A percentile compares a stretch with the other conserved stretches of the same genome.
phyloP scores from a whole-genome alignment of 2,113 vertebrate genomes.

The Urocynchramus pylzowi region DNA sequence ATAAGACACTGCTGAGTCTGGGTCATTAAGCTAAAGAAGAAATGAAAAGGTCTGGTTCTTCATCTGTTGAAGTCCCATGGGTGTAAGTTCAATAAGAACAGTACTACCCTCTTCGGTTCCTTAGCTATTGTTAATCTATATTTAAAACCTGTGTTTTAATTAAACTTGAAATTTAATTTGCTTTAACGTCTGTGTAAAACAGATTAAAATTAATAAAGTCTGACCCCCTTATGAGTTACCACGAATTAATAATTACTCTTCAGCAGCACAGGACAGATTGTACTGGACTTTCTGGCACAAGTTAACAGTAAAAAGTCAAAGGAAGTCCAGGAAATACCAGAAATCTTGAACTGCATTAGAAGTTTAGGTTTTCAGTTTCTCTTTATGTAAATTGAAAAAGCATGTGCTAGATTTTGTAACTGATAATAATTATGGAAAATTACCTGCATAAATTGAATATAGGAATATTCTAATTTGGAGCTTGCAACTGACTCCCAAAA shows the following conservation, averaged over 20 bases:
- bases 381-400: not conserved
- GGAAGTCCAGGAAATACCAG: conserved; percentile 23
- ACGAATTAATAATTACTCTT: conserved; percentile 36
- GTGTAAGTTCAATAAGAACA: not conserved
- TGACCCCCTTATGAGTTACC: conserved; percentile 46
- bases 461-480: not conserved
- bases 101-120: not conserved
- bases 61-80: not conserved
- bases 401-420: not conserved
- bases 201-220: conserved; percentile 59
- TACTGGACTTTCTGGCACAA: conserved; percentile 16
- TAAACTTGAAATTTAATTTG: conserved; percentile 57
- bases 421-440: conserved; percentile 8
- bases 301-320: not conserved
- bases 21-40: not conserved
- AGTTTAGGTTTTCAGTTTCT: not conserved
- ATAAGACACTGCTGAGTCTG: not conserved
- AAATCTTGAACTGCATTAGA: not conserved
- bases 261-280: not conserved
- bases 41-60: not conserved
- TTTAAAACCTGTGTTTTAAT: conserved; percentile 50
- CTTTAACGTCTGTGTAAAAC: conserved; percentile 20
- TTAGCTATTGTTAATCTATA: conserved; percentile 31
- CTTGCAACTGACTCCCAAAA: not conserved
- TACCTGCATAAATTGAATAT: not conserved